Evolutionary conservation across 2,797 vertebrate species (phyloP).

Genomic region (Coendou prehensilis): DNA sequence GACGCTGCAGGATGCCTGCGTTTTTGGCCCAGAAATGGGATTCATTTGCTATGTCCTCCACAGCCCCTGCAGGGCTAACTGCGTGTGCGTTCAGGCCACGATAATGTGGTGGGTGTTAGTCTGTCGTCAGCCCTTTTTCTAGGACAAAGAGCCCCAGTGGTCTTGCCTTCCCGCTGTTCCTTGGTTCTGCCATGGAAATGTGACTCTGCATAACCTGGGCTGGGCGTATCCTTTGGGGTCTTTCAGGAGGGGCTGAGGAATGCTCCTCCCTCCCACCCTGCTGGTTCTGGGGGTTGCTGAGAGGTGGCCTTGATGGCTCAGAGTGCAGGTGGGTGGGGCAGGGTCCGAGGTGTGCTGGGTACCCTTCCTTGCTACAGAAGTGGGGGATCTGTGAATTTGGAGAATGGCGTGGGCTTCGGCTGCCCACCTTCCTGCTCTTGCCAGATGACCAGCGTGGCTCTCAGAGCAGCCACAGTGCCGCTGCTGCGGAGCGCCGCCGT

Average conservation of each 20-base stretch:
- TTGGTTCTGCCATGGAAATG: neutral
- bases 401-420: neutral
- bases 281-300: neutral
- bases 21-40: constrained; percentile 43
- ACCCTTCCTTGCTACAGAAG: neutral
- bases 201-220: neutral
- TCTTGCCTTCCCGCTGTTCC: neutral
- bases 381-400: neutral
- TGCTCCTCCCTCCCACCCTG: neutral
- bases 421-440: neutral
- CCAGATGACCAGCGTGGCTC: neutral
- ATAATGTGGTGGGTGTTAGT: neutral
- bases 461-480: neutral
- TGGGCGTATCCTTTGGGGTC: neutral
- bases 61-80: neutral
- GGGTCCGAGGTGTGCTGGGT: neutral
- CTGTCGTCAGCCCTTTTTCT: neutral
- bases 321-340: neutral
- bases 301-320: neutral
- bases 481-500: neutral
- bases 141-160: constrained; percentile 50
- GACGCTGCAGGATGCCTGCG: neutral
- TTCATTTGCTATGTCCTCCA: constrained; percentile 1
- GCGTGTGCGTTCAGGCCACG: neutral
- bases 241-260: neutral